Conservation (phyloP, 1,140 invertebrate genomes). For the Drosophila auraria region DNA sequence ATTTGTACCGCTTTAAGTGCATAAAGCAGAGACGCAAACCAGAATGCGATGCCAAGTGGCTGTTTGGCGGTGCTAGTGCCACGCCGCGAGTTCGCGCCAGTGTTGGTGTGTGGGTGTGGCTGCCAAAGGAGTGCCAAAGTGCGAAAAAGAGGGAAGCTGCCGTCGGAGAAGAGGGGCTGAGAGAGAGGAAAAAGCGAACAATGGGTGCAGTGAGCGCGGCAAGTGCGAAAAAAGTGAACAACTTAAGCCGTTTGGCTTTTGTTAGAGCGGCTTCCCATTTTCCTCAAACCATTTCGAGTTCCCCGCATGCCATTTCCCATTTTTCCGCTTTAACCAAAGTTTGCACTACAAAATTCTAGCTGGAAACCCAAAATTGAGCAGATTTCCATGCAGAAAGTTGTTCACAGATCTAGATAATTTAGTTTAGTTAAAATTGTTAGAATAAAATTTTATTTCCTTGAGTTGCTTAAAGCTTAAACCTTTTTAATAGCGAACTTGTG, state of each 20-base stretch:
- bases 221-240: constrained; percentile 68
- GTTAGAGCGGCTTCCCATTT: constrained; percentile 10
- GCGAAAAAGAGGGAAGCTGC: constrained; percentile 18
- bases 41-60: constrained; percentile 62
- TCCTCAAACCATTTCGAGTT: constrained; percentile 9
- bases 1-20: neutral
- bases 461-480: no score
- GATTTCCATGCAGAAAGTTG: constrained; percentile 15
- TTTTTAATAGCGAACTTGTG: no score
- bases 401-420: neutral
- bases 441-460: no score
- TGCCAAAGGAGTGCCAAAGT: neutral
- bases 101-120: neutral
- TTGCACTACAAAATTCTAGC: constrained; percentile 13
- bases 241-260: constrained; percentile 49
- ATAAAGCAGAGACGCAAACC: constrained; percentile 14
- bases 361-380: constrained; percentile 14
- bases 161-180: neutral
- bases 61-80: constrained; percentile 5
- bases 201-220: constrained; percentile 63
- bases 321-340: constrained; percentile 4
- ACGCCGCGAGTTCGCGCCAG: neutral
- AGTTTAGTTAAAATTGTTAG: no score
- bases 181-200: constrained; percentile 41
- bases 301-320: constrained; percentile 5